Conservation (phyloP, 2,888 invertebrate genomes). For the Stegophylla sp. region DNA sequence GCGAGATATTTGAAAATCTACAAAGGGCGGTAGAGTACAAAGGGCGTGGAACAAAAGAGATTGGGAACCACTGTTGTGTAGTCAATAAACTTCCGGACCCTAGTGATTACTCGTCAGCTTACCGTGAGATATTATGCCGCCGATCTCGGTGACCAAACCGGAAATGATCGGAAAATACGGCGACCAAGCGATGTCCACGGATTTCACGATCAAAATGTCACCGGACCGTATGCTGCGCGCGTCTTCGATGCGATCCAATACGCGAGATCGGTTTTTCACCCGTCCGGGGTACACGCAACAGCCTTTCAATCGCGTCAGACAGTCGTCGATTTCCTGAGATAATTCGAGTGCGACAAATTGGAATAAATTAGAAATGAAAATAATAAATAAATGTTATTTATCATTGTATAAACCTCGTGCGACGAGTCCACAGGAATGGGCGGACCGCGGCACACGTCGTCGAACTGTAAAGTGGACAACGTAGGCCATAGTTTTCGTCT, state of each 20-base stretch:
- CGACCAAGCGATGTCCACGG: constrained; percentile 85
- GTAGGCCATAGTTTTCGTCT: constrained; percentile 71
- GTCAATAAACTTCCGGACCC: no score
- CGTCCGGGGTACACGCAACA: constrained; percentile 61
- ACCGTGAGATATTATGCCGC: constrained; percentile 85
- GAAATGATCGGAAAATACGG: constrained; percentile 81
- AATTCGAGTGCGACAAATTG: no score
- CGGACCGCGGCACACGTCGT: constrained; percentile 69
- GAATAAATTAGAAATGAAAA: no score
- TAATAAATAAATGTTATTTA: no score
- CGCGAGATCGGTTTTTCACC: constrained; percentile 75
- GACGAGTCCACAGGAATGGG: constrained; percentile 64
- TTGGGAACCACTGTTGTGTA: no score
- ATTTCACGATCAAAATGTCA: constrained; percentile 78
- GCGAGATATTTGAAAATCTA: no score
- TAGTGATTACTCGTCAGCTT: no score
- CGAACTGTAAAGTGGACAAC: constrained; percentile 72
- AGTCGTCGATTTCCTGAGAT: neutral
- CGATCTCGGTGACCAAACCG: constrained; percentile 82
- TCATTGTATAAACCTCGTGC: constrained; percentile 14
- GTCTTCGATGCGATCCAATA: constrained; percentile 73
- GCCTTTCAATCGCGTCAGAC: constrained; percentile 23
- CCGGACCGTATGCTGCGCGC: constrained; percentile 69
- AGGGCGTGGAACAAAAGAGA: no score
- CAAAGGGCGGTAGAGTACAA: no score